Evolutionary conservation across 2,888 invertebrate species (phyloP).

Genomic region (Poecilus cupreus): DNA sequence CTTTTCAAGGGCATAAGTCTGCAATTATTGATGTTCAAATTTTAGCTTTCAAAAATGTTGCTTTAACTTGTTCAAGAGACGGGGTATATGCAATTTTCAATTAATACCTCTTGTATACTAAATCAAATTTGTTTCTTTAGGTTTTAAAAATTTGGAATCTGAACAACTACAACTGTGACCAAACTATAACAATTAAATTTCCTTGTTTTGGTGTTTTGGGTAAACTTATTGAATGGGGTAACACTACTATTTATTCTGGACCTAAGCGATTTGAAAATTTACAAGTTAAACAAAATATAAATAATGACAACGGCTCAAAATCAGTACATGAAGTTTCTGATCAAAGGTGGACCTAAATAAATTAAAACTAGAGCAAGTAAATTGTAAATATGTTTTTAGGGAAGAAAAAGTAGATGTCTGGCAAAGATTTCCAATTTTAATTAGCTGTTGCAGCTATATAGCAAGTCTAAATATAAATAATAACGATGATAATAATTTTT

Average conservation of each 20-base stretch:
- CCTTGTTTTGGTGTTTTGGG: conserved; percentile 77
- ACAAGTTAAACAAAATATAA: not conserved
- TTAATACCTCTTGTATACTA: too few relatives aligned
- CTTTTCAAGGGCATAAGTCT: conserved; percentile 69
- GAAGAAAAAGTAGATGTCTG: conserved; percentile 64
- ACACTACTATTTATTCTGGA: conserved; percentile 75
- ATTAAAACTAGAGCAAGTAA: not conserved
- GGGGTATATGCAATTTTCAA: too few relatives aligned
- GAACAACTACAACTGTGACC: conserved; percentile 76
- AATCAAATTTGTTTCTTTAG: too few relatives aligned
- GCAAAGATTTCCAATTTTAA: conserved; percentile 72
- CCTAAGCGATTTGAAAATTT: conserved; percentile 68
- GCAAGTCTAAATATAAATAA: conserved; percentile 71
- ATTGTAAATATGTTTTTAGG: conserved; percentile 2
- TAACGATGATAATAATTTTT: conserved; percentile 63
- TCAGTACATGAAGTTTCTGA: conserved; percentile 2
- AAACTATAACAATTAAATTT: conserved; percentile 76
- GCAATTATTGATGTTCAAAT: conserved; percentile 76
- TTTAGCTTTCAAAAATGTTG: conserved; percentile 72
- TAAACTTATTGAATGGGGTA: conserved; percentile 77
- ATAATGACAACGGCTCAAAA: conserved; percentile 21
- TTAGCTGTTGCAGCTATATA: conserved; percentile 76
- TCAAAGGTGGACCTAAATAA: not conserved
- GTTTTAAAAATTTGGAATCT: conserved; percentile 78
- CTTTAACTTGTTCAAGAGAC: conserved; percentile 75